Evolutionary conservation across 2,113 vertebrate species (phyloP).

Genomic region (Amphiprion percula): DNA sequence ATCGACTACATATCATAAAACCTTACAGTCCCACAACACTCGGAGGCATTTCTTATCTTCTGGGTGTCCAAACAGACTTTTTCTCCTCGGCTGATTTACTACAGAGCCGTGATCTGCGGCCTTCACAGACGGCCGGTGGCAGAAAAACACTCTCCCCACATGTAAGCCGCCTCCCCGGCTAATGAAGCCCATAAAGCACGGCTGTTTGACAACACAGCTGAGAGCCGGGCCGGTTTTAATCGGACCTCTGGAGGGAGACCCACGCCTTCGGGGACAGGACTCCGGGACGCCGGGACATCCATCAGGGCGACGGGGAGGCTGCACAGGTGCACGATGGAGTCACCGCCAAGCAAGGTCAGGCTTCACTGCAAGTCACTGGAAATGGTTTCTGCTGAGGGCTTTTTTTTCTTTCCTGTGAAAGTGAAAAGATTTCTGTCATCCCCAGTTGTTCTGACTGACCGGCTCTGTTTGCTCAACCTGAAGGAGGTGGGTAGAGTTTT

Average conservation of each 20-base stretch:
- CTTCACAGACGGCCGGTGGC: conserved; percentile 85
- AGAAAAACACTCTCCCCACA: conserved; percentile 84
- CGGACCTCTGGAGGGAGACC: conserved; percentile 77
- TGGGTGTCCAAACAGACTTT: not conserved
- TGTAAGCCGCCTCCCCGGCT: conserved; percentile 77
- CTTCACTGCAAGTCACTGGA: conserved; percentile 44
- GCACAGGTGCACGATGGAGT: conserved; percentile 78
- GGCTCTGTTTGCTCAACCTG: not conserved
- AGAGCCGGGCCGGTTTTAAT: conserved; percentile 79
- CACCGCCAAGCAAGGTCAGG: conserved; percentile 62
- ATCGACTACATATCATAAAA: conserved; percentile 33
- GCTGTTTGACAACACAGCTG: conserved; percentile 83
- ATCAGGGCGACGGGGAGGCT: conserved; percentile 78
- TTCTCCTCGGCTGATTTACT: conserved; percentile 70
- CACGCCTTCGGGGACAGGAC: conserved; percentile 63
- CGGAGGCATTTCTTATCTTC: not conserved
- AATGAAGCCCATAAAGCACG: conserved; percentile 85
- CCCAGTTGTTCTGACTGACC: conserved; percentile 20
- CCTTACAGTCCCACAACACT: conserved; percentile 10
- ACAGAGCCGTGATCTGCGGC: conserved; percentile 79
- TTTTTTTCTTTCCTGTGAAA: conserved; percentile 33
- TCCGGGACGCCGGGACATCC: conserved; percentile 71
- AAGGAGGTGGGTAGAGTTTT: no score
- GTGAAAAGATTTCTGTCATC: conserved; percentile 51
- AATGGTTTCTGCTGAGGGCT: conserved; percentile 9